Evolutionary conservation across 2,113 vertebrate genomes (phyloP), one percentile per base, ranked within the genome.

Genomic region (Gallinago paraguaiae): DNA sequence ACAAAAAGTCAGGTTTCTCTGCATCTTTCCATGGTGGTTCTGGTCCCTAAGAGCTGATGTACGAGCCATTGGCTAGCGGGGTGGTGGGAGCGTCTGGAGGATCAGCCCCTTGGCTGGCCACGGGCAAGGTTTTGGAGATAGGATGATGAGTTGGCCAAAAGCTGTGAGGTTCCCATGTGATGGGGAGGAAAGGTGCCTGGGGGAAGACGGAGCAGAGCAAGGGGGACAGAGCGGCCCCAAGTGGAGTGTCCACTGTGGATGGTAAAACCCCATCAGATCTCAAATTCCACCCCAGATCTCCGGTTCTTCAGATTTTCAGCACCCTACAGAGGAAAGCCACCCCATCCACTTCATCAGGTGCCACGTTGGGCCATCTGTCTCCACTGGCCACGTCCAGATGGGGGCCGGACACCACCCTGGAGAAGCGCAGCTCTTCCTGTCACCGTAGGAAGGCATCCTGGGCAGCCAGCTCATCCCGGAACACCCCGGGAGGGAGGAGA

Each of bases 61-160:
- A 9, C 46, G 22, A 71, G 22, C 14, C 4, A 1, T n/a, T 1
- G 0, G 20, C 19, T 54, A 24, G 10, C 4, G 16, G 2, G 6
- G 16, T 54, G 35, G 13, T 27, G n/a, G 41, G 50, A n/a, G 17
- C 2, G 0, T 8, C 12, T 22, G 0, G 1, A 50, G 64, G 45
- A 81, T 43, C 16, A 74, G 16, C 6, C 6, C 24, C 28, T 71
- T n/a, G 48, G 35, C 33, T 82, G 72, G 16, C 25, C 28, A 7
- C 3, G 33, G 15, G 37, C 7, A 17, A 56, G 13, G 48, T 11
- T 82, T 50, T 50, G 17, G 18, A 23, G 41, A 65, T 19, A 43
- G 35, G 17, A 59, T 5, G 11, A 60, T 33, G 59, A 25, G 56
- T 61, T 68, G 64, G 23, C 22, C 30, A 19, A 0, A 3, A 43